Base-by-base conservation (phyloP, 2,888 invertebrate genomes). In the Acrobasis consociella region DNA sequence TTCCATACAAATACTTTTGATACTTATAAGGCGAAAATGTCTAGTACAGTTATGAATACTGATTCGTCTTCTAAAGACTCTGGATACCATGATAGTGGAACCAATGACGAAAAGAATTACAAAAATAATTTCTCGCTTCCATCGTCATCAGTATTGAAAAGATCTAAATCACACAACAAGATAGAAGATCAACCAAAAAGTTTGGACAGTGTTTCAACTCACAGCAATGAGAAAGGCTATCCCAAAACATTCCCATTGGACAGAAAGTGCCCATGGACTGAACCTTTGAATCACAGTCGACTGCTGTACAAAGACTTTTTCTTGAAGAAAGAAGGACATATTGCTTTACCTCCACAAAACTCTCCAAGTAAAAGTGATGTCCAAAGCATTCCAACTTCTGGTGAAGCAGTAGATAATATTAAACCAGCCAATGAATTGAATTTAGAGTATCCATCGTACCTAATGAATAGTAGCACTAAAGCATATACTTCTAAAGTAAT, bases 401-500 rank as follows among this genome's bases (percentile, higher is more conserved):
- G 71, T 67, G 84, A 86, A 67, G 64, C 56, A 11, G 65, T 60
- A 17, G 64, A 62, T 49, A 67, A 67, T 61, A 53, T 67, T 31
- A 82, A 80, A 63, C 63, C 67, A 42, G 77, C 80, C 31, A 74
- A 72, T 60, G 80, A 80, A 38, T 75, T 74, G 51, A 81, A 81
- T 68, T 69, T 78, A 58, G 85, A 89, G 63, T 93, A 93, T 71
- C 93, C 93, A 13, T 72, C 85, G 2, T 93, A 93, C 73, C 81
- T 93, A 66, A 78, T 81, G 2, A 89, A 92, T 65, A 93, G 90
- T 69, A 83, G 82, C 46, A 89, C 88, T 37, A 93, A 92, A 82
- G 88, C 90, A 0, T 93, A 93, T 63, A 93, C 93, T 7, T 92
- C 93, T 16, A 90, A 91, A 77, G 93, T 93, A 5, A 93, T 93